Conservation (phyloP, 2,113 vertebrate genomes). For the Ptilonorhynchus violaceus region DNA sequence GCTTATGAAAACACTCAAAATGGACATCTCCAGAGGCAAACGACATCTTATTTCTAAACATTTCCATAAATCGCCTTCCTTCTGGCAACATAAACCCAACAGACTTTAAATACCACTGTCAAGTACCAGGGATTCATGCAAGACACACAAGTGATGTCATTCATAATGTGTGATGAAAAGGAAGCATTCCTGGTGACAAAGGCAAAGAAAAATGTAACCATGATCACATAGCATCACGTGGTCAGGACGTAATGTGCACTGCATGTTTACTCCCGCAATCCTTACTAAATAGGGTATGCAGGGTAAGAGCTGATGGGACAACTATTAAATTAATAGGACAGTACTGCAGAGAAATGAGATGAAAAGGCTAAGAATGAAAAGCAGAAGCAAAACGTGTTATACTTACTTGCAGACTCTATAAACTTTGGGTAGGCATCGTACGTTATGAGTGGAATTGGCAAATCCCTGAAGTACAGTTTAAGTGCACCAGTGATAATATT, state of each 20-base stretch:
- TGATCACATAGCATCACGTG: fast-evolving
- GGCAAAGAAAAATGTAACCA: background rate
- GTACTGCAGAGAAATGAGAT: background rate
- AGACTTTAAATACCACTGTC: background rate
- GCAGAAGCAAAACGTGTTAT: background rate
- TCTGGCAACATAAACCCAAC: background rate
- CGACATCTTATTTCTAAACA: background rate
- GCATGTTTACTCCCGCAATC: background rate
- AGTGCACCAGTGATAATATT: constrained; percentile 98
- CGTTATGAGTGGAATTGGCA: constrained; percentile 96
- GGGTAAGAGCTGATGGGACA: background rate
- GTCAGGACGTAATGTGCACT: background rate
- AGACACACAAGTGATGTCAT: background rate
- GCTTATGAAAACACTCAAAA: background rate
- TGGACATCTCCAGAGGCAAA: background rate
- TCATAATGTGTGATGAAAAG: background rate
- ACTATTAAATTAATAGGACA: background rate
- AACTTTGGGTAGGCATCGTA: constrained; percentile 97
- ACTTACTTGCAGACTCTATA: constrained; percentile 96
- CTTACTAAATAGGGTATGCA: background rate
- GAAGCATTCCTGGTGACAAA: background rate
- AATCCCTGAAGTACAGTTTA: constrained; percentile 98
- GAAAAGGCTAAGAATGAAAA: background rate
- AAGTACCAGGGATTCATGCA: background rate
- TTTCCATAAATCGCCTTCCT: background rate